A percentile compares a stretch with the other conserved stretches of the same genome.
Evolutionary conservation across 1,140 invertebrate species (phyloP).

Genomic region (Phenacoccus solenopsis): DNA sequence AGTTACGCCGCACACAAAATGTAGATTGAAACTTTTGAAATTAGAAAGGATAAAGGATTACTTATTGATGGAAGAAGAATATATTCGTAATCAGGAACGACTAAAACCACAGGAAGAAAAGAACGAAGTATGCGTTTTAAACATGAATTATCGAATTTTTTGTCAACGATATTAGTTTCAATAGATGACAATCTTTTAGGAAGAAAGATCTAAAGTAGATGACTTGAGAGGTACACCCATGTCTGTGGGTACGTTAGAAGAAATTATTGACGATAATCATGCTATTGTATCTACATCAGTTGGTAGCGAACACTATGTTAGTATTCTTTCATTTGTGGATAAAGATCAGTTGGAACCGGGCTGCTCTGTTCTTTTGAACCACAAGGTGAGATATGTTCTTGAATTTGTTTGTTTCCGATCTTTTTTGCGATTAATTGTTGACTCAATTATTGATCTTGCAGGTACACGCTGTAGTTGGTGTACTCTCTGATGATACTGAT

Average conservation of each 20-base stretch:
- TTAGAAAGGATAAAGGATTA: slow-evolving; percentile 98
- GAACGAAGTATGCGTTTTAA: slow-evolving; percentile 54
- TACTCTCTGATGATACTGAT: slow-evolving; percentile 97
- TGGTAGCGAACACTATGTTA: slow-evolving; percentile 98
- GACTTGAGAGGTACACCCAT: slow-evolving; percentile 97
- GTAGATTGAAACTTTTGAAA: slow-evolving; percentile 88
- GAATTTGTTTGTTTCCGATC: not conserved
- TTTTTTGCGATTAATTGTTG: not conserved
- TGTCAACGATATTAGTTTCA: not conserved
- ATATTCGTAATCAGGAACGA: slow-evolving; percentile 95
- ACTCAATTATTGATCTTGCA: slow-evolving; percentile 26
- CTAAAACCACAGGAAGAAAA: slow-evolving; percentile 98
- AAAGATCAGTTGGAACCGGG: slow-evolving; percentile 99
- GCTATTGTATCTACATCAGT: slow-evolving; percentile 99
- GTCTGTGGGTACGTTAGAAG: slow-evolving; percentile 98
- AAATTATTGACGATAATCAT: slow-evolving; percentile 99
- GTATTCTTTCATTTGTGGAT: slow-evolving; percentile 98
- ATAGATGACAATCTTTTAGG: slow-evolving; percentile 35
- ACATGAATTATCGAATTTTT: not conserved
- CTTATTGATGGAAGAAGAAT: slow-evolving; percentile 97
- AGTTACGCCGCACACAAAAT: slow-evolving; percentile 95
- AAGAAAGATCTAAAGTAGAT: slow-evolving; percentile 94
- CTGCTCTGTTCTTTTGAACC: slow-evolving; percentile 95
- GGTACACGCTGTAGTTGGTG: slow-evolving; percentile 95
- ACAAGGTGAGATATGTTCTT: slow-evolving; percentile 59